phyloP scores from a whole-genome alignment of 1,140 invertebrate species.

The Brachystomella parvula region DNA sequence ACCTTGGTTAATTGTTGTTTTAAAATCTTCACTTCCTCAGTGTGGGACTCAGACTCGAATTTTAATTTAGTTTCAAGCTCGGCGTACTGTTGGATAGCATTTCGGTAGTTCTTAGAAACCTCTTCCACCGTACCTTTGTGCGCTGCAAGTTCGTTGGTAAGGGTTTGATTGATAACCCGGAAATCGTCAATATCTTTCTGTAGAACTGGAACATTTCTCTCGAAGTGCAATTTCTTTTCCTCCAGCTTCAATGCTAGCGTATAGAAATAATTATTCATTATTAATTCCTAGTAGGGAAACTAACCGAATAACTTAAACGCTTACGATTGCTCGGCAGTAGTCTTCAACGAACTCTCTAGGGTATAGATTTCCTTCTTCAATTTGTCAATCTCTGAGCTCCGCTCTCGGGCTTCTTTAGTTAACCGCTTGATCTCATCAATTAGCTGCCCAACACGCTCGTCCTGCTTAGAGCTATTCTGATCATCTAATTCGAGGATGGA shows the following conservation, averaged over 20 bases:
- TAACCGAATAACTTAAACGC: not conserved
- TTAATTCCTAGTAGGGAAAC: not conserved
- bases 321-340: not conserved
- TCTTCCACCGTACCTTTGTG: not conserved
- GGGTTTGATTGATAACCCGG: not conserved
- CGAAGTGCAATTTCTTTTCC: not conserved
- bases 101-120: not conserved
- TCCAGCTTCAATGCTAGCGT: not conserved
- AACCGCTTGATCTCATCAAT: not conserved
- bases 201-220: not conserved
- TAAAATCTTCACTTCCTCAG: not conserved
- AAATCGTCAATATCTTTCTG: not conserved
- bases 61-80: not conserved
- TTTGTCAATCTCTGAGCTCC: not conserved
- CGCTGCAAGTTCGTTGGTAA: not conserved
- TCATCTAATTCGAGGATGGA: conserved; percentile 24
- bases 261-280: too few species aligned
- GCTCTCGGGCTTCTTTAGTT: not conserved
- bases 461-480: not conserved
- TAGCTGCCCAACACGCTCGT: not conserved
- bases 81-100: not conserved
- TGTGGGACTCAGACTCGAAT: not conserved
- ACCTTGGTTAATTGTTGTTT: not conserved
- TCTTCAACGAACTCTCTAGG: not conserved
- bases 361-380: not conserved